Conservation (phyloP, 2,888 invertebrate genomes). For the Nebria brevicollis region DNA sequence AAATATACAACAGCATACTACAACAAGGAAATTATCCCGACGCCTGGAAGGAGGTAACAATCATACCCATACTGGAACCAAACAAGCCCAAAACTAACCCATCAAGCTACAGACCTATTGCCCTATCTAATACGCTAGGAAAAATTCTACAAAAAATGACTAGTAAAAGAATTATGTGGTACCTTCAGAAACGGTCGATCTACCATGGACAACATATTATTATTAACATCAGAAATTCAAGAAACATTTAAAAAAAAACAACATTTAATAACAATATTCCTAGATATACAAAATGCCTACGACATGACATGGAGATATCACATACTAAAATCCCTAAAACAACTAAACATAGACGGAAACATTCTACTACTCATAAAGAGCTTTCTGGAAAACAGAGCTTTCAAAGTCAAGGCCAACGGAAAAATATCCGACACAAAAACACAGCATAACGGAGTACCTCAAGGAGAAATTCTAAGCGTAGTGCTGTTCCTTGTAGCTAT, state of each 20-base stretch:
- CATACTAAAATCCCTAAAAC: slow-evolving; percentile 9
- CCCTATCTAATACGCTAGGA: slow-evolving; percentile 1
- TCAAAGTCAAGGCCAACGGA: slow-evolving; percentile 14
- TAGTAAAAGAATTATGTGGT: slow-evolving; percentile 7
- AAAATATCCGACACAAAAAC: neutral
- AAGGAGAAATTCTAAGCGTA: slow-evolving; percentile 6
- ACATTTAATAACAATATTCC: slow-evolving; percentile 4
- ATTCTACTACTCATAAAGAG: neutral
- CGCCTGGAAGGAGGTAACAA: slow-evolving; percentile 15
- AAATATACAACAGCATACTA: slow-evolving; percentile 19
- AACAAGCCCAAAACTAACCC: slow-evolving; percentile 17
- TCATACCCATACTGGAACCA: slow-evolving; percentile 19
- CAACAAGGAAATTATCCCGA: slow-evolving; percentile 7
- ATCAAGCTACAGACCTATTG: neutral
- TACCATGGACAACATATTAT: neutral
- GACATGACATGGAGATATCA: slow-evolving; percentile 4
- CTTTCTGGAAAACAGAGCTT: neutral
- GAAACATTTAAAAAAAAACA: too few species aligned
- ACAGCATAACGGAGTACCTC: slow-evolving; percentile 3
- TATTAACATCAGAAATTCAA: neutral
- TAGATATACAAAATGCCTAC: slow-evolving; percentile 8
- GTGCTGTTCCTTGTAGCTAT: neutral
- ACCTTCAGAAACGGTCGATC: slow-evolving; percentile 4
- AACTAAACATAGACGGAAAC: neutral
- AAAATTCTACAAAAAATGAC: slow-evolving; percentile 11